A percentile compares a stretch with the other conserved stretches of the same genome.
Evolutionary conservation across 2,888 invertebrate genomes (phyloP).

Genomic region (Drosophila antonietae): DNA sequence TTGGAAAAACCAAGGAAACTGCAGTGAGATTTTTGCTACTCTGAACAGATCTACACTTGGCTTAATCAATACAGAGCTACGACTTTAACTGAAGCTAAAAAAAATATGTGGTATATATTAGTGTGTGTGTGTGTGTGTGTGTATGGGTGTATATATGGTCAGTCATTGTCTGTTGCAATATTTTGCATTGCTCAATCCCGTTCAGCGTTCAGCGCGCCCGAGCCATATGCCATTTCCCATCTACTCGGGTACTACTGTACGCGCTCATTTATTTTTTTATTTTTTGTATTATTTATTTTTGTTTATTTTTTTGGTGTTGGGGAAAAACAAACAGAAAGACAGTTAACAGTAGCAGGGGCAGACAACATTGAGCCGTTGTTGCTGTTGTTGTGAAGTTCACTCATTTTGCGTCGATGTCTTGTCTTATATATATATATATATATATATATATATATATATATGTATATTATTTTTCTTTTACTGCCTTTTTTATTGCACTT

Average conservation of each 20-base stretch:
- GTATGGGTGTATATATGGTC: slow-evolving; percentile 39
- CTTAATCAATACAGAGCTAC: slow-evolving; percentile 11
- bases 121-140: slow-evolving; percentile 21
- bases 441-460: neutral
- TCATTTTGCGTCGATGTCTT: slow-evolving; percentile 21
- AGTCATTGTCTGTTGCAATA: slow-evolving; percentile 71
- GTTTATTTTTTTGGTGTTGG: slow-evolving; percentile 13
- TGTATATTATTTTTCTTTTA: slow-evolving; percentile 13
- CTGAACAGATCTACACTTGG: slow-evolving; percentile 2
- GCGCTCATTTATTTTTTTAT: slow-evolving; percentile 22
- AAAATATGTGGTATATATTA: slow-evolving; percentile 29
- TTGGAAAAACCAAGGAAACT: slow-evolving; percentile 20
- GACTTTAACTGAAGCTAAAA: slow-evolving; percentile 22
- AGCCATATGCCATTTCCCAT: slow-evolving; percentile 51
- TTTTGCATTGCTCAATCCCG: slow-evolving; percentile 73
- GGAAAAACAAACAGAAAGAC: slow-evolving; percentile 67
- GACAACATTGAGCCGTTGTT: slow-evolving; percentile 34
- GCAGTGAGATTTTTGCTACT: neutral
- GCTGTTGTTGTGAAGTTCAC: slow-evolving; percentile 32
- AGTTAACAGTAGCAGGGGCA: slow-evolving; percentile 57
- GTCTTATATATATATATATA: neutral
- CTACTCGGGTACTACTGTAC: slow-evolving; percentile 38
- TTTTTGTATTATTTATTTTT: neutral
- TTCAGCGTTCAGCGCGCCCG: slow-evolving; percentile 21
- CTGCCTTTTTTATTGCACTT: slow-evolving; percentile 49